These are phyloP conservation scores for Achroia grisella DNA, from an alignment of 1,140 invertebrate species.

Conservation along the genomic window DNA sequence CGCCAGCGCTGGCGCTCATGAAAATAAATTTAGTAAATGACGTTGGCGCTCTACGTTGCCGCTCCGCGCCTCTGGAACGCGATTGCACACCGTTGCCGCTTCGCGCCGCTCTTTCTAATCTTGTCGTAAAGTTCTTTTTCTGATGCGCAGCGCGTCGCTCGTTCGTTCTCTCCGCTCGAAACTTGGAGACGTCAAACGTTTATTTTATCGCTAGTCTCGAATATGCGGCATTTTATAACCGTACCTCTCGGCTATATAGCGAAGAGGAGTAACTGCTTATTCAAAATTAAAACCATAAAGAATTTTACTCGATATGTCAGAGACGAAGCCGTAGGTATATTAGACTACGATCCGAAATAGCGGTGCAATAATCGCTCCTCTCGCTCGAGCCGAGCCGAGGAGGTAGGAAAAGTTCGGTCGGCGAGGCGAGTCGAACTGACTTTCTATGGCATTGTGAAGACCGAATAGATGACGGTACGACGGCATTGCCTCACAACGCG, in stretches of 20 bases:
- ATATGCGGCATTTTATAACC: slow-evolving; percentile 60
- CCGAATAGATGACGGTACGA: slow-evolving; percentile 54
- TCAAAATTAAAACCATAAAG: slow-evolving; percentile 47
- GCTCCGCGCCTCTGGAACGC: slow-evolving; percentile 58
- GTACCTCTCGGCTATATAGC: slow-evolving; percentile 21
- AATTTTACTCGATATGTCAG: slow-evolving; percentile 20
- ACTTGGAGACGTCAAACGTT: slow-evolving; percentile 65
- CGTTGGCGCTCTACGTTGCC: slow-evolving; percentile 62
- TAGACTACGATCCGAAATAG: slow-evolving; percentile 16
- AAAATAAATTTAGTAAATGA: slow-evolving; percentile 74
- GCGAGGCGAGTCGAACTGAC: slow-evolving; percentile 60
- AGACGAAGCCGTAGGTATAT: slow-evolving; percentile 13
- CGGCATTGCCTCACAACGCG: slow-evolving; percentile 64
- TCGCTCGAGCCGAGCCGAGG: slow-evolving; percentile 29
- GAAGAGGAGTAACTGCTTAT: slow-evolving; percentile 39
- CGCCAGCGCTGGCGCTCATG: slow-evolving; percentile 68
- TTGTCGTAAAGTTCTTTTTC: slow-evolving; percentile 73
- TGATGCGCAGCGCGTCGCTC: slow-evolving; percentile 68
- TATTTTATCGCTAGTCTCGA: slow-evolving; percentile 59
- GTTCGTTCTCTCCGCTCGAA: slow-evolving; percentile 62
- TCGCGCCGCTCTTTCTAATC: slow-evolving; percentile 69
- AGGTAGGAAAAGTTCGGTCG: slow-evolving; percentile 63
- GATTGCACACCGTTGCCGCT: slow-evolving; percentile 63
- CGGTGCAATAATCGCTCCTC: slow-evolving; percentile 34
- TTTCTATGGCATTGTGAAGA: slow-evolving; percentile 71